phyloP scores from a whole-genome alignment of 92 coral and sea anemone genomes.

The Muricea muricata region DNA sequence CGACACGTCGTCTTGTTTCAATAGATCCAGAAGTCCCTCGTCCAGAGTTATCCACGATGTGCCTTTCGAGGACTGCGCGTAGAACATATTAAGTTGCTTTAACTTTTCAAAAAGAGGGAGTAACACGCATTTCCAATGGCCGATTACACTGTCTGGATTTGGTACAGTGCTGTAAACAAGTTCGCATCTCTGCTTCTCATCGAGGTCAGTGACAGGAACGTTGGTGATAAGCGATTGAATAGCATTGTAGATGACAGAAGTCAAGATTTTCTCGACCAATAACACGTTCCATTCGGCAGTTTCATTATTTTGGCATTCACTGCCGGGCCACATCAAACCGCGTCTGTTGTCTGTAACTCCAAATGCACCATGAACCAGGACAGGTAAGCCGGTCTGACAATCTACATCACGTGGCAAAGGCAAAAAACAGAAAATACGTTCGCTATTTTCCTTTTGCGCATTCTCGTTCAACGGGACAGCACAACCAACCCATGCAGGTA shows the following conservation, averaged over 20 bases:
- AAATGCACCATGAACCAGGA: constrained; percentile 88
- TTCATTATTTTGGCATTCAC: constrained; percentile 89
- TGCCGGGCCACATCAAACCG: constrained; percentile 98
- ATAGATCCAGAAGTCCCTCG: constrained; percentile 80
- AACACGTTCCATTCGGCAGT: constrained; percentile 71
- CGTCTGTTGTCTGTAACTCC: constrained; percentile 93
- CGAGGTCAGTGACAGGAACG: background rate
- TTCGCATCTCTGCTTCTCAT: background rate
- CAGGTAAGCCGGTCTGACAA: constrained; percentile 85
- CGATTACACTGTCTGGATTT: constrained; percentile 74
- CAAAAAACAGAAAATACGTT: constrained; percentile 88
- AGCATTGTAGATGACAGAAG: constrained; percentile 14
- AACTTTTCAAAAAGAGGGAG: constrained; percentile 78
- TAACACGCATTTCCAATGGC: constrained; percentile 82
- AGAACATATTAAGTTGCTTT: constrained; percentile 36
- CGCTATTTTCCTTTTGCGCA: constrained; percentile 53
- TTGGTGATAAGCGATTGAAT: background rate
- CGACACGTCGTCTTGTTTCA: constrained; percentile 53
- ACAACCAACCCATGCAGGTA: constrained; percentile 94
- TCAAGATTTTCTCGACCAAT: constrained; percentile 33
- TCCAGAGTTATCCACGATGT: constrained; percentile 84
- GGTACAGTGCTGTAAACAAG: constrained; percentile 72
- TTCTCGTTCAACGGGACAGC: constrained; percentile 71
- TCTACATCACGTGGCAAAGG: constrained; percentile 93
- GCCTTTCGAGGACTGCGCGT: constrained; percentile 24